Percentiles rank a stretch among this genome's conserved stretches.
Conservation (phyloP, 2,113 vertebrate genomes). For the Ondatra zibethicus region DNA sequence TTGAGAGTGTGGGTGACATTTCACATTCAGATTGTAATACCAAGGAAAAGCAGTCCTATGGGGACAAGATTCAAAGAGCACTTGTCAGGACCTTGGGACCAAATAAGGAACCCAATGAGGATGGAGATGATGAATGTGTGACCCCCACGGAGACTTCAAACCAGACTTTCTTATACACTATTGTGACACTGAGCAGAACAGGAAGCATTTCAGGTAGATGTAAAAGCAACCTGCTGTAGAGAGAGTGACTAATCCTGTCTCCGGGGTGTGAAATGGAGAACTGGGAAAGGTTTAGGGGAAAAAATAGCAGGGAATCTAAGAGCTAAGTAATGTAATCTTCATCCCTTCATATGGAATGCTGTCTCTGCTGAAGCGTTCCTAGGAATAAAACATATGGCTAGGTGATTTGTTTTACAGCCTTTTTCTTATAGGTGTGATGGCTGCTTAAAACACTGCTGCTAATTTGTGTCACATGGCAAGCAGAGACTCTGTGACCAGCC, state of each 20-base stretch:
- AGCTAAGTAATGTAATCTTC: background rate
- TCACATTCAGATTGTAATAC: background rate
- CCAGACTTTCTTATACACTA: background rate
- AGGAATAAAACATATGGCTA: background rate
- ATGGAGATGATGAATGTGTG: background rate
- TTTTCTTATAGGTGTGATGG: background rate
- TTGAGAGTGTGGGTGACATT: background rate
- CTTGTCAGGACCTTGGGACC: background rate
- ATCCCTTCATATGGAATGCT: background rate
- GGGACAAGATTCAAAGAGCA: background rate
- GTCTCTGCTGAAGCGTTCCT: background rate
- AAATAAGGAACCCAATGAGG: background rate
- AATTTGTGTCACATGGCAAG: slow-evolving; percentile 17
- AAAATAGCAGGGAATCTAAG: background rate
- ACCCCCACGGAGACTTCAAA: background rate
- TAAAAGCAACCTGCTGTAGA: background rate
- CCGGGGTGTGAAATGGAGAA: background rate
- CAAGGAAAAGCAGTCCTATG: background rate
- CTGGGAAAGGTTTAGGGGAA: background rate
- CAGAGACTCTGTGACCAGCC: background rate
- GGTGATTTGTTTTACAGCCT: slow-evolving; percentile 5
- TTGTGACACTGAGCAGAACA: background rate
- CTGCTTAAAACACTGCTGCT: slow-evolving; percentile 10
- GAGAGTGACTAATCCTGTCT: background rate
- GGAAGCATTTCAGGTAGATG: background rate